Evolutionary conservation across 1,140 invertebrate species (phyloP).

Genomic region (Fopius arisanus): DNA sequence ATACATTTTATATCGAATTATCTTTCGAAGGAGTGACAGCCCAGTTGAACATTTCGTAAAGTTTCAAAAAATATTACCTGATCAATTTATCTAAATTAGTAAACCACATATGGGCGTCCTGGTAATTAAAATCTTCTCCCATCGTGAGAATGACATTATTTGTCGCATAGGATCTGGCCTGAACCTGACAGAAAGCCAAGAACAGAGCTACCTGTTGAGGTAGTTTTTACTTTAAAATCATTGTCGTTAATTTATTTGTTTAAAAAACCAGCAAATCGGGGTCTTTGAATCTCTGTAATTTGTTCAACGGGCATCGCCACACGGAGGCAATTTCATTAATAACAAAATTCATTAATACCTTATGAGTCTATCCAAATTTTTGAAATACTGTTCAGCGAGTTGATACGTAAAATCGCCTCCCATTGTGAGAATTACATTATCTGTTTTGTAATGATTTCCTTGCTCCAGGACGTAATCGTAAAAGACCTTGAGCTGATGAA

Average conservation of each 20-base stretch:
- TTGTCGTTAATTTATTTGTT: conserved; percentile 81
- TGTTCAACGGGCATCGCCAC: background rate
- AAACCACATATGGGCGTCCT: conserved; percentile 82
- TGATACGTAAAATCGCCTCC: conserved; percentile 93
- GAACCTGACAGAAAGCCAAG: conserved; percentile 63
- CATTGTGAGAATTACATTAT: conserved; percentile 90
- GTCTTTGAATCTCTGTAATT: conserved; percentile 34
- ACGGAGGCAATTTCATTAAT: background rate
- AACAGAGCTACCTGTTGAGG: conserved; percentile 68
- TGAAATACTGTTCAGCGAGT: conserved; percentile 83
- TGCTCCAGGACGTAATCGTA: conserved; percentile 54
- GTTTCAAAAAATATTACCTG: conserved; percentile 65
- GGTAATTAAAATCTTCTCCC: conserved; percentile 92
- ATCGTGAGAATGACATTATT: conserved; percentile 89
- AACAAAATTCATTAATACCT: conserved; percentile 64
- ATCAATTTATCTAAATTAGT: conserved; percentile 90
- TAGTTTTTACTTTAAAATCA: conserved; percentile 15
- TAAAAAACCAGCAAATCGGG: conserved; percentile 70
- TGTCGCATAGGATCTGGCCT: conserved; percentile 67
- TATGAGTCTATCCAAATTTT: conserved; percentile 90
- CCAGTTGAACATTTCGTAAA: background rate
- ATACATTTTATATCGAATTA: too few relatives aligned
- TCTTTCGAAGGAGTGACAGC: too few relatives aligned
- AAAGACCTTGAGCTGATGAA: conserved; percentile 43
- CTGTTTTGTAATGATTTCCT: conserved; percentile 68